Base-by-base conservation (phyloP, 2,888 invertebrate genomes). In the Carterocephalus palaemon region DNA sequence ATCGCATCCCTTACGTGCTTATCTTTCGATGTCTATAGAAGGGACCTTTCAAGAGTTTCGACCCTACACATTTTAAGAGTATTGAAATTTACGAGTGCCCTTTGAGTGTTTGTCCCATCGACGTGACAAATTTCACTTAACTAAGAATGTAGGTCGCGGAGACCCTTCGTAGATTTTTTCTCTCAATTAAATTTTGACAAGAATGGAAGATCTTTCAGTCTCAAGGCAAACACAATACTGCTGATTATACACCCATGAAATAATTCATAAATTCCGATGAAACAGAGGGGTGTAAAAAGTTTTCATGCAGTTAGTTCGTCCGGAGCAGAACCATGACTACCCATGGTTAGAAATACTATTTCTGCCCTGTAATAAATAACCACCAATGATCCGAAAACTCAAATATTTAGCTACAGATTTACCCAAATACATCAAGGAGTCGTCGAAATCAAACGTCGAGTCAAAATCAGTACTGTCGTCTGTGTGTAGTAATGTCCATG, bases 31-130 rank as follows among this genome's bases (percentile, higher is more conserved):
- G 68, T 64, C 62, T 70, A 64, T 62, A 66, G 60, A 75, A 75
- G 71, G 61, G 64, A 61, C 67, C 67, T 75, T 75, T 77, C 65
- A 67, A 70, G 60, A 66, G 60, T 61, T 67, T 67, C 66, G 65
- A 64, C 68, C 68, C 70, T 68, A 68, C 69, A 73, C 69, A 69
- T 70, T 71, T 68, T 64, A 66, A 67, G 67, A 70, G 67, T 73
- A 73, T 75, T 74, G 67, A 72, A 70, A 76, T 78, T 76, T 74
- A 75, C 64, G 70, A 73, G 71, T 65, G 63, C 60, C 69, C 69
- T 70, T 72, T 64, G 55, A 67, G 64, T 62, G 56, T 67, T 64
- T 68, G 57, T 52, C 24, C 29, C 54, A 37, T 52, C 48, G 57
- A 53, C 54, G 58, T 63, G 62, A 63, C 60, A 59, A 65, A 57